Conservation (phyloP, 2,113 vertebrate genomes). For the Oxygymnocypris stewartii region DNA sequence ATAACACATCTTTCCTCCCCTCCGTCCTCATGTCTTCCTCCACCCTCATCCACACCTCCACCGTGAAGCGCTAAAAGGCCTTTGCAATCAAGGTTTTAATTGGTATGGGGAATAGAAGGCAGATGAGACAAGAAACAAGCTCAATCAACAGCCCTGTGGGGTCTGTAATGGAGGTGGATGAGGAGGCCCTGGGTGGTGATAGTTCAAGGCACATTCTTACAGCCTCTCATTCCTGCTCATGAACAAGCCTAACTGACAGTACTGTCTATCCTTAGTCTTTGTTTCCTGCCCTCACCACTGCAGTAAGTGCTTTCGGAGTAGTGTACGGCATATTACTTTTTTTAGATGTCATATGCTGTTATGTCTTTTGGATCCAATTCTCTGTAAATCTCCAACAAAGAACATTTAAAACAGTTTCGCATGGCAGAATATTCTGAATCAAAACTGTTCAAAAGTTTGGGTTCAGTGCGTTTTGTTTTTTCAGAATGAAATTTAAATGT, state of each 20-base stretch:
- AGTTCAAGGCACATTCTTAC: constrained; percentile 47
- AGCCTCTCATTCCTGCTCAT: neutral
- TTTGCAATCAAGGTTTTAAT: constrained; percentile 71
- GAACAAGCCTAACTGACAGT: constrained; percentile 23
- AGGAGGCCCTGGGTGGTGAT: constrained; percentile 53
- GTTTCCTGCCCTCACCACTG: neutral
- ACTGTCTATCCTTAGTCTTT: neutral
- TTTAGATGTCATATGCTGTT: neutral
- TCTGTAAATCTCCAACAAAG: neutral
- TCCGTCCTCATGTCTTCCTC: constrained; percentile 26
- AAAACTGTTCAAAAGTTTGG: neutral
- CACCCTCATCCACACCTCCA: constrained; percentile 30
- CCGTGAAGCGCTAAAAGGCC: constrained; percentile 55
- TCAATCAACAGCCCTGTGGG: constrained; percentile 63
- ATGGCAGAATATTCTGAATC: neutral
- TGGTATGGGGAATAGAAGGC: constrained; percentile 61
- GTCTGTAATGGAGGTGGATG: constrained; percentile 60
- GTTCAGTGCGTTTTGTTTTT: neutral
- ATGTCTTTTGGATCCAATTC: neutral
- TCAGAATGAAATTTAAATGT: neutral
- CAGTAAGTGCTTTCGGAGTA: neutral
- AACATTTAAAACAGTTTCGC: neutral
- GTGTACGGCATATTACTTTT: neutral
- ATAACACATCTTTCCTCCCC: constrained; percentile 40
- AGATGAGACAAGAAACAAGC: constrained; percentile 62